Base-by-base conservation (phyloP, 2,888 invertebrate species). In the Limnephilus marmoratus region DNA sequence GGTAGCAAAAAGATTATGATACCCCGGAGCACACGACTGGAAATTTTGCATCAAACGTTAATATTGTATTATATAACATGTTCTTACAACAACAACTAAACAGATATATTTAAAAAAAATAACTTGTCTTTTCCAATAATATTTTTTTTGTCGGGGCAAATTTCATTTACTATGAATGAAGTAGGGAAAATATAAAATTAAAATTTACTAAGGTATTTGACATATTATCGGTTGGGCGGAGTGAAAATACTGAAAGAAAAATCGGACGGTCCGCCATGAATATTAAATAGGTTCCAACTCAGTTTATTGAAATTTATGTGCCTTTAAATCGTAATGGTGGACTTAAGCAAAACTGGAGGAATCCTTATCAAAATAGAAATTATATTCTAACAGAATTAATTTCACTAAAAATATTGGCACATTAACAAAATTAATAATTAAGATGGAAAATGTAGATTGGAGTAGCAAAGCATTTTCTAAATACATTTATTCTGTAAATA, bases 281-380 rank as follows among this genome's bases (percentile, higher is more conserved):
- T 89, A 89, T 89, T 89, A 88, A 88, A 89, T 89, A 81, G 34
- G 68, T 68, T 12, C 88, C 53, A 85, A 24, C 82, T 34, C 24
- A 68, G 86, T 86, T 45, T 45, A 49, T 89, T 80, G 81, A 80
- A 89, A 89, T 80, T 89, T 89, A 81, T 81, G 81, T 31, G 80
- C 88, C 37, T 89, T 89, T 89, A 80, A 89, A 89, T 80, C 12
- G 37, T 37, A 29, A 86, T 45, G 49, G 86, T 49, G n/a, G 86
- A 11, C 41, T 37, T 49, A 24, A 45, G 68, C 68, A 18, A 68
- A 68, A 41, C 45, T 86, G 37, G n/a, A n/a, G 29, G n/a, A 86
- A 49, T 29, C 45, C 86, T n/a, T 37, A 49, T 45, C 86, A 49
- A 86, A 49, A 49, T 41, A 37, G 41, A 49, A 86, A 86, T 86